Base-by-base conservation (phyloP, 2,888 invertebrate genomes). In the Macroteleia sp. region DNA sequence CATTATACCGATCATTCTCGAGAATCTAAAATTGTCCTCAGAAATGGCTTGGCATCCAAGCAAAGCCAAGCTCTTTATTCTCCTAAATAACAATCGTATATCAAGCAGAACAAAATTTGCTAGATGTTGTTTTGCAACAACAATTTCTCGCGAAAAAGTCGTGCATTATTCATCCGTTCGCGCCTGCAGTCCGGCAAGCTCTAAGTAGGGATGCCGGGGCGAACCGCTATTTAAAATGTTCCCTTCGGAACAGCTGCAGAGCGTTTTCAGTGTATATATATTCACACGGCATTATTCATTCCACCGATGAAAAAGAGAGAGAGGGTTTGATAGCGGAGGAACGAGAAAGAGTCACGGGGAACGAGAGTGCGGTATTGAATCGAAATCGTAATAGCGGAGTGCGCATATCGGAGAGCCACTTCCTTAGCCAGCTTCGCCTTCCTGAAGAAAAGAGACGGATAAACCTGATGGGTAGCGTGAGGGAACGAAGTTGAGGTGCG, bases 221-320 rank as follows among this genome's bases (percentile, higher is more conserved):
- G 25, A 57, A 46, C 48, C 41, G 56, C 67, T 75, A 56, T 74
- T 74, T 66, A 66, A 74, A 74, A 66, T 57, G 42, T 52, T 66
- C 17, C 30, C 41, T 66, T 41, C 20, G 46, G 41, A 56, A 56
- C 56, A 39, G 46, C 62, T 66, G 46, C 44, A 12, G 30, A 66
- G 32, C 41, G 17, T 54, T 59, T 67, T 34, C 41, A 14, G 22
- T 32, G 46, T 46, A 54, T 30, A 48, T 48, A 59, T 36, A 32
- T 56, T 62, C 46, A 39, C 56, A 20, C 22, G 8, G 42, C 39
- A 73, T 62, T 73, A 73, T 64, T 73, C 50, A 64, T 64, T 57
- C 36, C 16, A 5, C 16, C 28, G 44, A 20, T 16, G 28, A 44
- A 32, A 42, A 28, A 30, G 39, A 12, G 42, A n/a, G n/a, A n/a